Evolutionary conservation across 2,888 invertebrate species (phyloP), one percentile per base, ranked within the genome.

Genomic region (Horisme vitalbata): DNA sequence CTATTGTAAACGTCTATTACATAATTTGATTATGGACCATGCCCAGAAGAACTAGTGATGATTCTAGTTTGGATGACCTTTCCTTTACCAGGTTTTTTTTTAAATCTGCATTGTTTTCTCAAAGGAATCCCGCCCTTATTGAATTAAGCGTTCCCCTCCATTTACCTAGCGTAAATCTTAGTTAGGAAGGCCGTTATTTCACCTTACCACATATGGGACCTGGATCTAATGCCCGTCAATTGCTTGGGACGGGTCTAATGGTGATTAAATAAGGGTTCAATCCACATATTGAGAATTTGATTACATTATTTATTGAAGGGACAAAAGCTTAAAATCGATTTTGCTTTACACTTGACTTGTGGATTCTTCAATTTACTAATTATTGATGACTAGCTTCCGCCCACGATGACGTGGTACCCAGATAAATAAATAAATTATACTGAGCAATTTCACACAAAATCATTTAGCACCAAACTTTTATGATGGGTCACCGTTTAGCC

Each of bases 221-320:
- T 54, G 39, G 50, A 48, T 56, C 60, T 65, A 72, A 71, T 67
- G 64, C 59, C 63, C 65, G 66, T 68, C 72, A 63, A 60, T 52
- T 52, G 55, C 39, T 39, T 37, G 54, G 51, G 50, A 54, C 53
- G 57, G 58, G 57, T 53, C 60, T 71, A 71, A 71, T 71, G 59
- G 67, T 71, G 71, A 69, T 71, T 68, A 68, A 72, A 71, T 71
- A 71, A 64, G 59, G 67, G 59, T 54, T 51, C 52, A 52, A 59
- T 56, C 51, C 57, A 34, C 53, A 49, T 52, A 45, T 46, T 33
- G 13, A 34, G 38, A 52, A 54, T 59, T 59, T 56, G 58, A 59
- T 59, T 52, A 50, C 54, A 45, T 53, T 58, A 58, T 55, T 58
- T 52, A 59, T 54, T 50, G 53, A 37, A 41, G 49, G 53, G 48